These are phyloP conservation scores for Lithodes maja DNA, from an alignment of 2,888 invertebrate species.

Conservation along the genomic window DNA sequence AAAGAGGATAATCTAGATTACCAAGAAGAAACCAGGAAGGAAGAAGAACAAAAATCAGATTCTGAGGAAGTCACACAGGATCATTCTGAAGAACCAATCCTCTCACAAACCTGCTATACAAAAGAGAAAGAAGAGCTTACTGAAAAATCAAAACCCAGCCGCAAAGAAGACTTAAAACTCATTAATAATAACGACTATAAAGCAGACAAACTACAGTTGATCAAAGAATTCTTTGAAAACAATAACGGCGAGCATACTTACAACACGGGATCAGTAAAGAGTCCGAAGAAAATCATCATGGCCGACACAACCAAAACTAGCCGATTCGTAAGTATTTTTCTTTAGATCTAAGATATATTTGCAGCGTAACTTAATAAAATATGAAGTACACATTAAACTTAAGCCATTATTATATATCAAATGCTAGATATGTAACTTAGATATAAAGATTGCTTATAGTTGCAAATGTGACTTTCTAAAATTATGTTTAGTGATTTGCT, in stretches of 20 bases:
- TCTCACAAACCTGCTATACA: neutral
- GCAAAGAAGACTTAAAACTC: neutral
- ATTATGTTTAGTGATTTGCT: too few species aligned
- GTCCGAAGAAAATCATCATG: neutral
- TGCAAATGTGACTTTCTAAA: too few species aligned
- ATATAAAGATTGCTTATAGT: too few species aligned
- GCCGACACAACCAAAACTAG: conserved; percentile 25
- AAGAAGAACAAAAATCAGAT: neutral
- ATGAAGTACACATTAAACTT: too few species aligned
- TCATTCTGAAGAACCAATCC: neutral
- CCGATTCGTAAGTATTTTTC: conserved; percentile 25
- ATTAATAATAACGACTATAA: neutral
- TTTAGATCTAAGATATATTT: neutral
- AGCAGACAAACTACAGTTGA: neutral
- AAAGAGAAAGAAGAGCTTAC: neutral
- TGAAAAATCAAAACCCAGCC: neutral
- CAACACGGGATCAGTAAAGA: neutral
- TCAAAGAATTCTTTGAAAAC: neutral
- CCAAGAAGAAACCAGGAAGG: neutral
- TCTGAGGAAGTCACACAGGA: neutral
- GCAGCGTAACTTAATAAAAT: too few species aligned
- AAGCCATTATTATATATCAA: too few species aligned
- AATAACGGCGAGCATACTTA: neutral
- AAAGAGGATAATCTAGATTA: neutral
- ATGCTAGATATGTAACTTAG: too few species aligned